Evolutionary conservation across 2,888 invertebrate genomes (phyloP).

Genomic region (Amphipoea lucens): DNA sequence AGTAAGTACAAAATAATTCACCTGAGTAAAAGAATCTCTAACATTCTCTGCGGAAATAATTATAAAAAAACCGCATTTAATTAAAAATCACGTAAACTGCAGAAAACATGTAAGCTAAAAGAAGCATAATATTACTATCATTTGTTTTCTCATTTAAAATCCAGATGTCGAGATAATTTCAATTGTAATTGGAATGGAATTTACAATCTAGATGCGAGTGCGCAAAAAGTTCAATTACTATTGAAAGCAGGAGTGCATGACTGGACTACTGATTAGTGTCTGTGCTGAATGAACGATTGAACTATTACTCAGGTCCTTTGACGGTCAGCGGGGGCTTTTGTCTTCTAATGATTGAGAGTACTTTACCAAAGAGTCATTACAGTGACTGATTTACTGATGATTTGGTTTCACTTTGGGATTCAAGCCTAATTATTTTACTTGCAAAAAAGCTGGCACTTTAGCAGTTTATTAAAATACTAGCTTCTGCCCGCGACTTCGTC

Average conservation of each 20-base stretch:
- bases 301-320: slow-evolving; percentile 20
- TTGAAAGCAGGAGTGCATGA: slow-evolving; percentile 25
- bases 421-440: background rate
- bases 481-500: too few species aligned
- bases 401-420: background rate
- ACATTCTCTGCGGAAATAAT: background rate
- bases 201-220: slow-evolving; percentile 35
- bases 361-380: background rate
- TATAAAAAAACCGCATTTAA: background rate
- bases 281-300: slow-evolving; percentile 18
- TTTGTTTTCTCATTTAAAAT: slow-evolving; percentile 42
- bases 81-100: slow-evolving; percentile 15
- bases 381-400: background rate
- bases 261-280: slow-evolving; percentile 29
- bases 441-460: background rate
- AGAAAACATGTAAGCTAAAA: slow-evolving; percentile 20
- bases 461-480: too few species aligned
- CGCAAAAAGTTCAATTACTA: slow-evolving; percentile 49
- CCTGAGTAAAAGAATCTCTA: background rate
- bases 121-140: background rate
- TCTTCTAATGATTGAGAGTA: background rate
- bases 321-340: background rate
- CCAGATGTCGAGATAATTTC: slow-evolving; percentile 27
- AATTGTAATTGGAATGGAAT: slow-evolving; percentile 52
- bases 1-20: background rate